Conservation (phyloP, 1,140 invertebrate species). For the Cotesia glomerata region DNA sequence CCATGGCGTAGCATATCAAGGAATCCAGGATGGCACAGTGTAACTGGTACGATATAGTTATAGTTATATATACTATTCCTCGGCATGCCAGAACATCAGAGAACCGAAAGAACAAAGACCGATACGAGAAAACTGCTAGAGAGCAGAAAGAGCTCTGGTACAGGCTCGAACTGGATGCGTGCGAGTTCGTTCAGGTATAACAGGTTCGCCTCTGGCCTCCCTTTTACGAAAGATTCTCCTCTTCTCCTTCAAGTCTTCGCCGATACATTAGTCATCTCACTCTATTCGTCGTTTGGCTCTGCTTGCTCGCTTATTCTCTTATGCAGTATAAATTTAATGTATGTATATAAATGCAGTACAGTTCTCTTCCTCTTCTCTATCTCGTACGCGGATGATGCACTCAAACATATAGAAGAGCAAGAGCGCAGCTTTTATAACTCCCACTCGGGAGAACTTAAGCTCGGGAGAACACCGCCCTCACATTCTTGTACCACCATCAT, state of each 20-base stretch:
- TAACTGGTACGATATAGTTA: too few relatives aligned
- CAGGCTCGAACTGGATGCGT: slow-evolving; percentile 38
- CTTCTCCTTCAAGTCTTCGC: slow-evolving; percentile 32
- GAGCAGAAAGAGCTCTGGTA: slow-evolving; percentile 7
- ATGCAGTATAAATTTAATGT: background rate
- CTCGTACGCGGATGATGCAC: background rate
- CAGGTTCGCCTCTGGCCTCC: slow-evolving; percentile 49
- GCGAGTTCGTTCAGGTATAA: slow-evolving; percentile 53
- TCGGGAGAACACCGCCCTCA: slow-evolving; percentile 23
- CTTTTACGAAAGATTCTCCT: slow-evolving; percentile 44
- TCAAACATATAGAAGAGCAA: too few relatives aligned
- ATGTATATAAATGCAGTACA: background rate
- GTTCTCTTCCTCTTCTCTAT: too few relatives aligned
- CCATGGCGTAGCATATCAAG: too few relatives aligned
- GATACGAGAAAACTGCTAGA: slow-evolving; percentile 20
- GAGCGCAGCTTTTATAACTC: background rate
- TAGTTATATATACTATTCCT: too few relatives aligned
- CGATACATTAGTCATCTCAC: slow-evolving; percentile 16
- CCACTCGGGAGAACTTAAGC: background rate
- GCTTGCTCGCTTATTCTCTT: slow-evolving; percentile 10
- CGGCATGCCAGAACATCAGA: too few relatives aligned
- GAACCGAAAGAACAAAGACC: too few relatives aligned
- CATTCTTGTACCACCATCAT: background rate
- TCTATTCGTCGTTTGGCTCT: slow-evolving; percentile 29
- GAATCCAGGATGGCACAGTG: too few relatives aligned